Evolutionary conservation across 2,888 invertebrate species (phyloP).

Genomic region (Drosophila algonquin): DNA sequence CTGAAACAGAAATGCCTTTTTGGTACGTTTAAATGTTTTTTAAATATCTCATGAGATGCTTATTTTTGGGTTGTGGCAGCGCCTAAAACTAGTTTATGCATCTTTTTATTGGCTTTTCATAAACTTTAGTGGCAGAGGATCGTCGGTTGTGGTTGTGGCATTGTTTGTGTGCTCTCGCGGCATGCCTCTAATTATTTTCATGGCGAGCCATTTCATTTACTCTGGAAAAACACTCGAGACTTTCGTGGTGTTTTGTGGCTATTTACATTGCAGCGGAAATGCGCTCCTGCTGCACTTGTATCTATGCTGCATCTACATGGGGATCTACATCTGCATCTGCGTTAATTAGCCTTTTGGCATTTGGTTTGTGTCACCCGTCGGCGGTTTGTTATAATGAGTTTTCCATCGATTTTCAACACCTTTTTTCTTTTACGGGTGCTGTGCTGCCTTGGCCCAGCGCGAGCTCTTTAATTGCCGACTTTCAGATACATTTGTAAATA

Average conservation of each 20-base stretch:
- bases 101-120: slow-evolving; percentile 68
- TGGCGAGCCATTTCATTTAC: slow-evolving; percentile 68
- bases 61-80: no score
- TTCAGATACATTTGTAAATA: slow-evolving; percentile 54
- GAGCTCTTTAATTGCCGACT: slow-evolving; percentile 62
- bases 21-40: slow-evolving; percentile 50
- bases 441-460: slow-evolving; percentile 28
- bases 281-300: slow-evolving; percentile 43
- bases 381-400: slow-evolving; percentile 82
- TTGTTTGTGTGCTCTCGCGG: slow-evolving; percentile 61
- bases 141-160: slow-evolving; percentile 20
- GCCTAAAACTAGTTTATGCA: slow-evolving; percentile 56
- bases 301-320: slow-evolving; percentile 17
- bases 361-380: slow-evolving; percentile 83
- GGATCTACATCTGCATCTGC: slow-evolving; percentile 9
- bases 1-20: slow-evolving; percentile 11
- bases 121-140: slow-evolving; percentile 16
- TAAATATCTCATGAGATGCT: slow-evolving; percentile 45
- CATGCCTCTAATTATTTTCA: slow-evolving; percentile 70
- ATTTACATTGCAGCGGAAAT: slow-evolving; percentile 70
- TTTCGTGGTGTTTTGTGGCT: slow-evolving; percentile 26
- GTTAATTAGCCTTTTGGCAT: slow-evolving; percentile 82
- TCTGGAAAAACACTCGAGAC: slow-evolving; percentile 53
- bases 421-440: slow-evolving; percentile 14
- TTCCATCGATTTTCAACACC: slow-evolving; percentile 79